Base-by-base conservation (phyloP, 2,797 vertebrate genomes). In the Melanotaenia pygmaea region DNA sequence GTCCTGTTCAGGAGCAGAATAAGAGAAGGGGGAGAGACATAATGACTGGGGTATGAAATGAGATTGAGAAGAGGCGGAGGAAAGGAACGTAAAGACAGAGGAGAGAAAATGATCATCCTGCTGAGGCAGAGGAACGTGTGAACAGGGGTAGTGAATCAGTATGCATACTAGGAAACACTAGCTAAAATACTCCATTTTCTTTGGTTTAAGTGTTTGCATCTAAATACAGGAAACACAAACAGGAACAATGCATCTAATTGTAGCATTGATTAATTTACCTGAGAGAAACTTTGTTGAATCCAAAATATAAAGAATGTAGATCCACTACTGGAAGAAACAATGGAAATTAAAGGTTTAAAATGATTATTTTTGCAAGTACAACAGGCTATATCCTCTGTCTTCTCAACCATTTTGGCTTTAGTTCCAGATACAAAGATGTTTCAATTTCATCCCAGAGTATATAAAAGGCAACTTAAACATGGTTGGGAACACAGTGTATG, bases 21-120 rank as follows among this genome's bases (percentile, higher is more conserved):
- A 81, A 71, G 83, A 82, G 85, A 81, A 79, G 72, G 67, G 78
- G 77, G 83, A 76, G 80, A 72, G 70, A 85, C 81, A 40, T 93
- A 91, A 92, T 92, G 90, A 91, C 89, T 82, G 67, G 85, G 87
- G 85, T 88, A 90, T 90, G 90, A 92, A 89, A 92, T 90, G 88
- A 91, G 92, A 93, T 85, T 69, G 80, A 86, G 87, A 84, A 83
- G 70, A 86, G 88, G 88, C 85, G 87, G 86, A 88, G 82, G 75
- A 85, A 76, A 86, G 54, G 80, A 85, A 91, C n/a, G 72, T 79
- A 83, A 86, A 90, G 81, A 83, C 80, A 82, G 54, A 77, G 62
- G 70, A 76, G 80, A 85, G 88, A 80, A 90, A 91, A 90, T 69
- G 82, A 90, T 92, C 80, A 91, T 88, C 80, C 67, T 26, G 54